phyloP scores from a whole-genome alignment of 2,113 vertebrate genomes.

The Prunella fulvescens region DNA sequence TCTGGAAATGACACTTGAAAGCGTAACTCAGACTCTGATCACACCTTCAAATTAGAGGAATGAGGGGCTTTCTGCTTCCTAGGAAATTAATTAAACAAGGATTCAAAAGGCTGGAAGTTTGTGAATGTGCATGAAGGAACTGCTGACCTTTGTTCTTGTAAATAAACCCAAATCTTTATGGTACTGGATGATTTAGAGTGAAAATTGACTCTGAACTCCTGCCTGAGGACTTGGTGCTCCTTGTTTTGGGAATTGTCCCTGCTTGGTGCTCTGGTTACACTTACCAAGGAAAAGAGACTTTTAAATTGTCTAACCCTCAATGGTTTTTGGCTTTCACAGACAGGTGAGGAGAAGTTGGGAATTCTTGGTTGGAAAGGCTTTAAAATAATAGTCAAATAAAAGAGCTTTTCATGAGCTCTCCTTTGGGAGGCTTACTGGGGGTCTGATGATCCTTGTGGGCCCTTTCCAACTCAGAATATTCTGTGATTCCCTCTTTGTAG shows the following conservation, averaged over 20 bases:
- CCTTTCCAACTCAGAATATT: neutral
- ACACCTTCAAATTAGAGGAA: neutral
- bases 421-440: neutral
- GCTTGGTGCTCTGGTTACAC: neutral
- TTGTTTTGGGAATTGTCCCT: neutral
- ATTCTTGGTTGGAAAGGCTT: neutral
- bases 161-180: neutral
- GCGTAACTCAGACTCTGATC: neutral
- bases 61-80: neutral
- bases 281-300: neutral
- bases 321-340: neutral
- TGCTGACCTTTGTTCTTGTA: neutral
- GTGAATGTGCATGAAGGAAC: neutral
- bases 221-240: neutral
- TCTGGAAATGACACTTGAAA: slow-evolving; percentile 1
- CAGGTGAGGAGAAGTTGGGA: neutral
- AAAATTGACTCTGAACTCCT: neutral
- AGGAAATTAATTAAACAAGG: neutral
- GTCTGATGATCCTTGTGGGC: neutral
- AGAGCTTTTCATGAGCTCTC: neutral
- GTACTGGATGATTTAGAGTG: neutral
- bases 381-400: neutral
- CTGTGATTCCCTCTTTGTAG: neutral
- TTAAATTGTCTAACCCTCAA: neutral
- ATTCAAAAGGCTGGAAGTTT: neutral